Evolutionary conservation across 1,140 invertebrate species (phyloP).

Genomic region (Adoxophyes honmai): DNA sequence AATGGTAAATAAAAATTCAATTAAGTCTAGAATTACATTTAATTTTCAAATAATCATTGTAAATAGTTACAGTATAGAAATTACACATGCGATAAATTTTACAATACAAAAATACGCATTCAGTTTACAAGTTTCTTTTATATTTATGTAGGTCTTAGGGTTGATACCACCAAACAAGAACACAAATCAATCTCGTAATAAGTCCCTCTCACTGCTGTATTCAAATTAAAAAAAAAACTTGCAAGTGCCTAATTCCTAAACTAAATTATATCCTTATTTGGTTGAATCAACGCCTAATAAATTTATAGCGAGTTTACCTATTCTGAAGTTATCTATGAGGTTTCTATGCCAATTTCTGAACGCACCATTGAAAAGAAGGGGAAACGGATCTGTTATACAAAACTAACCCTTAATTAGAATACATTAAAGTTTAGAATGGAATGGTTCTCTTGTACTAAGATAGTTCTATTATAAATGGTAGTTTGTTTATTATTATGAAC

Average conservation of each 20-base stretch:
- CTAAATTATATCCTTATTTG: no score
- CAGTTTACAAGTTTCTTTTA: slow-evolving; percentile 32
- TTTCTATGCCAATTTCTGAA: slow-evolving; percentile 17
- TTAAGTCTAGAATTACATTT: slow-evolving; percentile 64
- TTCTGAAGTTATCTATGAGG: no score
- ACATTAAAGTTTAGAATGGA: slow-evolving; percentile 48
- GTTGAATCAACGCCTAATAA: no score
- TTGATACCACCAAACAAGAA: slow-evolving; percentile 16
- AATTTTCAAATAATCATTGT: slow-evolving; percentile 54
- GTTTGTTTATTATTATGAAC: slow-evolving; percentile 37
- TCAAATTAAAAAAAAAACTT: no score
- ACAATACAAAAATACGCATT: slow-evolving; percentile 66
- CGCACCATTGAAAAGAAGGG: slow-evolving; percentile 23
- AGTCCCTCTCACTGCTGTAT: no score
- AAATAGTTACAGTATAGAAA: slow-evolving; percentile 45
- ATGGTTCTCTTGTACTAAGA: slow-evolving; percentile 58
- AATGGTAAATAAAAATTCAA: slow-evolving; percentile 37
- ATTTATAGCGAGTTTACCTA: slow-evolving; percentile 16
- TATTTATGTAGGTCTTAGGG: no score
- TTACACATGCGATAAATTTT: slow-evolving; percentile 66
- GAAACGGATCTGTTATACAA: slow-evolving; percentile 16
- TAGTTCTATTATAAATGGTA: slow-evolving; percentile 32
- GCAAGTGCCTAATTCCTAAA: no score
- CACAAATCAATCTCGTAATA: no score
- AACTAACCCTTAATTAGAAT: slow-evolving; percentile 33